Percentiles rank a stretch among this genome's conserved stretches.
Conservation (phyloP, 2,888 invertebrate species). For the Apamea sordens region DNA sequence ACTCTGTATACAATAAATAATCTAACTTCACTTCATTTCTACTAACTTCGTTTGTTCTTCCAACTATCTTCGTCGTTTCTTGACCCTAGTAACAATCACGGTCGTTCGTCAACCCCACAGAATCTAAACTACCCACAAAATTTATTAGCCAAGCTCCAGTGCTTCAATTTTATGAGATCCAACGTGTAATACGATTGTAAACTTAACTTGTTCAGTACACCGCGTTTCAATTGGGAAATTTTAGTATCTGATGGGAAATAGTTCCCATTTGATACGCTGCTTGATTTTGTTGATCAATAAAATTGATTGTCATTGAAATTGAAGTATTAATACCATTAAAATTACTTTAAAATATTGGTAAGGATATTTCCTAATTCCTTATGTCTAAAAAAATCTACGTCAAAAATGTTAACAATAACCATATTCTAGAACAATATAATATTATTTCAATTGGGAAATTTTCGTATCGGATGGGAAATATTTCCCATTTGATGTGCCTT, state of each 20-base stretch:
- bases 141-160: constrained; percentile 57
- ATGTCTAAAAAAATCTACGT: too few relatives aligned
- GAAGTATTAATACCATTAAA: too few relatives aligned
- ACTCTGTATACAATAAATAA: too few relatives aligned
- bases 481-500: constrained; percentile 33
- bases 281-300: too few relatives aligned
- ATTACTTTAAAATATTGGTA: too few relatives aligned
- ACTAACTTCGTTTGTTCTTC: neutral
- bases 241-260: constrained; percentile 24
- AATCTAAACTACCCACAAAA: constrained; percentile 63
- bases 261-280: constrained; percentile 17
- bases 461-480: constrained; percentile 20
- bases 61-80: constrained; percentile 39
- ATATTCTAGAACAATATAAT: too few relatives aligned
- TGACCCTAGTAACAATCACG: constrained; percentile 18
- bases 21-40: neutral
- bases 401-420: too few relatives aligned
- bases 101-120: constrained; percentile 57
- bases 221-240: constrained; percentile 38
- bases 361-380: too few relatives aligned
- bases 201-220: constrained; percentile 31
- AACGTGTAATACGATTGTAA: constrained; percentile 48
- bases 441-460: constrained; percentile 38
- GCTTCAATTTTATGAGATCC: constrained; percentile 55
- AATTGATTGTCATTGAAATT: too few relatives aligned